A percentile compares a stretch with the other conserved stretches of the same genome.
These are phyloP conservation scores for Phoenicopterus ruber DNA, from an alignment of 2,113 vertebrate species.

Conservation along the genomic window DNA sequence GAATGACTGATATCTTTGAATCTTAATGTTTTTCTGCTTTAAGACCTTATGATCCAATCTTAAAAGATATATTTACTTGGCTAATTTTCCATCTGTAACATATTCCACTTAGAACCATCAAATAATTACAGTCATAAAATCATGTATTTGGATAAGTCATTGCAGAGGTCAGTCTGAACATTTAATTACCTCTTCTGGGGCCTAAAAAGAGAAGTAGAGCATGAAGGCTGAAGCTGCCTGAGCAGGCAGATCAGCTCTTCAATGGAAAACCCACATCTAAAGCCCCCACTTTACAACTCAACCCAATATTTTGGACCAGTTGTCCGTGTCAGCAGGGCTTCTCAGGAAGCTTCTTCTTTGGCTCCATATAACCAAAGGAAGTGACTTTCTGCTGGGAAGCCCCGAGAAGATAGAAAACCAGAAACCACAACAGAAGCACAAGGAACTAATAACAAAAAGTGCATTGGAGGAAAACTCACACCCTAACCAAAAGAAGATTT, in stretches of 20 bases:
- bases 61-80: not conserved
- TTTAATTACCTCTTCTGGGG: not conserved
- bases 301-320: not conserved
- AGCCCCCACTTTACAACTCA: not conserved
- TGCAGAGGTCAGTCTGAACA: not conserved
- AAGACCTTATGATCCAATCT: not conserved
- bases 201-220: not conserved
- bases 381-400: conserved; percentile 62
- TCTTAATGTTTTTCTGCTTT: not conserved
- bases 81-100: not conserved
- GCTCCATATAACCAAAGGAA: conserved; percentile 47
- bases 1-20: not conserved
- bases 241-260: not conserved
- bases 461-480: not conserved
- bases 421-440: conserved; percentile 65
- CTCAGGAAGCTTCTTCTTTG: conserved; percentile 44
- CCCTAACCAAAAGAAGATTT: not conserved
- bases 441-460: conserved; percentile 45
- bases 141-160: not conserved
- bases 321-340: conserved; percentile 20
- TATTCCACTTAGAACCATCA: not conserved
- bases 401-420: conserved; percentile 58
- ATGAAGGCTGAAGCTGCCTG: not conserved
- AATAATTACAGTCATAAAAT: not conserved
- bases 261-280: conserved; percentile 17